Percentiles rank a stretch among this genome's conserved stretches.
These are phyloP conservation scores for Hydrophis major DNA, from an alignment of 2,797 vertebrate genomes.

Conservation along the genomic window DNA sequence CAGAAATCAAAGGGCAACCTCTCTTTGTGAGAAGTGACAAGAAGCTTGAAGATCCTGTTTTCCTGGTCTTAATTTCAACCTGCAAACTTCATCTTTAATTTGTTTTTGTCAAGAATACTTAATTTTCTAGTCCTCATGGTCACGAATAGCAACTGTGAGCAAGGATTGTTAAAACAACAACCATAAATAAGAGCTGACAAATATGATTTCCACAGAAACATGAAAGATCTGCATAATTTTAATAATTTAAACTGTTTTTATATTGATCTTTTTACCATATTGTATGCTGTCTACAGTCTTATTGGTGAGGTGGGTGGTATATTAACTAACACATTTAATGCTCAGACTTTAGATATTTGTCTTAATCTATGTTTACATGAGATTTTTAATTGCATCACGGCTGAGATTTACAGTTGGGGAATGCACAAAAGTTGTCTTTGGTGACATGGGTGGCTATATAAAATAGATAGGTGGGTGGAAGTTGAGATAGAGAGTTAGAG, in stretches of 20 bases:
- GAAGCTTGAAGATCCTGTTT: neutral
- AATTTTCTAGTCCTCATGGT: neutral
- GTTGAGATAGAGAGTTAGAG: too few relatives aligned
- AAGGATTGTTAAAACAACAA: neutral
- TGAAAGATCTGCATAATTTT: neutral
- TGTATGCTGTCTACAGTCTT: neutral
- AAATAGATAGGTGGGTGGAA: neutral
- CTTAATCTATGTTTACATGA: neutral
- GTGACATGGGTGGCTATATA: neutral
- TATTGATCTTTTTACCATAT: neutral
- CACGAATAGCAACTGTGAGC: neutral
- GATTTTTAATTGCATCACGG: neutral
- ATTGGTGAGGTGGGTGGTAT: neutral
- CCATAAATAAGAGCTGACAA: neutral
- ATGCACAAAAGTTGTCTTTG: neutral
- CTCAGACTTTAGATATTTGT: neutral
- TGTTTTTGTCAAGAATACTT: neutral
- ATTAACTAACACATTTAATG: neutral
- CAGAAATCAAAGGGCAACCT: neutral
- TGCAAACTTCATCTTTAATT: neutral
- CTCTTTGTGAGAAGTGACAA: neutral
- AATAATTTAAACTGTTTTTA: neutral
- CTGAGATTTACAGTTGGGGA: neutral
- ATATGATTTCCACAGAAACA: neutral
- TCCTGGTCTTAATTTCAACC: neutral